Percentiles rank a stretch among this genome's conserved stretches.
These are phyloP conservation scores for Siniperca knerii DNA, from an alignment of 2,113 vertebrate genomes.

Conservation along the genomic window DNA sequence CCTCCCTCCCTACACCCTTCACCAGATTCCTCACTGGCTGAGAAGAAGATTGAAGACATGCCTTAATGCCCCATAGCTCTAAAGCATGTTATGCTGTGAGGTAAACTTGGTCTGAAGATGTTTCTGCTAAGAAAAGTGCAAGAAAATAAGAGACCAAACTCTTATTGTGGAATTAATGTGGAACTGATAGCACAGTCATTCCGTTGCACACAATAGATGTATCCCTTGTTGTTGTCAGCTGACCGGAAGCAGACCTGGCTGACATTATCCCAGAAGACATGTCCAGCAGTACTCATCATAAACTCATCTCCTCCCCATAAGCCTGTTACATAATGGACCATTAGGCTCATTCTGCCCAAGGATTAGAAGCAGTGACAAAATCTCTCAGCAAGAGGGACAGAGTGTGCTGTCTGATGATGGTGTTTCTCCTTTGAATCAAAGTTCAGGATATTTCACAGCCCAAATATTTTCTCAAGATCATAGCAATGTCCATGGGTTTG, in stretches of 20 bases:
- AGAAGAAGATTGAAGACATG: conserved; percentile 1
- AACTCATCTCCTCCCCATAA: conserved; percentile 10
- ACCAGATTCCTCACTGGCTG: neutral
- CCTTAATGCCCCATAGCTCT: neutral
- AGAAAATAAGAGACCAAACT: neutral
- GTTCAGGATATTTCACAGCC: neutral
- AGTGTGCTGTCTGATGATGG: neutral
- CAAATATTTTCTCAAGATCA: conserved; percentile 7
- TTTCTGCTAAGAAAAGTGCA: neutral
- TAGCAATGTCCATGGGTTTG: neutral
- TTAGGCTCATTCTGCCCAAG: conserved; percentile 22
- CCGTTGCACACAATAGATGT: neutral
- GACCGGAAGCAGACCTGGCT: neutral
- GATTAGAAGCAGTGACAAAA: conserved; percentile 36
- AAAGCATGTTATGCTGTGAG: neutral
- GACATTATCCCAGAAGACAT: conserved; percentile 3
- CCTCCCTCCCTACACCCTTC: neutral
- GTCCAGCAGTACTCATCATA: conserved; percentile 19
- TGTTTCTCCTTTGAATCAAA: neutral
- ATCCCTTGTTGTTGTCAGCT: conserved; percentile 4
- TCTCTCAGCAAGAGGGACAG: neutral
- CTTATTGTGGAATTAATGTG: neutral
- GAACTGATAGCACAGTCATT: neutral
- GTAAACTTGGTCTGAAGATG: neutral
- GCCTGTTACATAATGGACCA: conserved; percentile 37